These are phyloP conservation scores for Acronicta psi DNA, from an alignment of 2,888 invertebrate genomes.

Conservation along the genomic window DNA sequence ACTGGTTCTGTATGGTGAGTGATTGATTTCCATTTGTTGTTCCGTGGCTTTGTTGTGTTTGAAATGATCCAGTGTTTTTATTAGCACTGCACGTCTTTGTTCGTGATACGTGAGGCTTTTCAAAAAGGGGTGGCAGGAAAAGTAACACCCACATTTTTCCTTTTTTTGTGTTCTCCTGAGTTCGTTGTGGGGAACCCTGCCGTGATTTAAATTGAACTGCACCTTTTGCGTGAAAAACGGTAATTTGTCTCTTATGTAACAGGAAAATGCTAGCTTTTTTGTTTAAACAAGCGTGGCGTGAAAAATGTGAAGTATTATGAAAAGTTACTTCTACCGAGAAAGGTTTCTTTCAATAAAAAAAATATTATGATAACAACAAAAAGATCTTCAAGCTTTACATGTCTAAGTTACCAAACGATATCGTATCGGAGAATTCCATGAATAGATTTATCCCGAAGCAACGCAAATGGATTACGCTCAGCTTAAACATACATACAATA, in stretches of 20 bases:
- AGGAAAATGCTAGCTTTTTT: slow-evolving; percentile 28
- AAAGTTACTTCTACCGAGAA: slow-evolving; percentile 18
- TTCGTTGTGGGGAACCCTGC: slow-evolving; percentile 28
- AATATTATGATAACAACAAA: slow-evolving; percentile 26
- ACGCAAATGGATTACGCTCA: slow-evolving; percentile 50
- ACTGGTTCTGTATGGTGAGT: slow-evolving; percentile 52
- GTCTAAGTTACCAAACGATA: slow-evolving; percentile 27
- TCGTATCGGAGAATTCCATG: slow-evolving; percentile 40
- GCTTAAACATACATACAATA: slow-evolving; percentile 42
- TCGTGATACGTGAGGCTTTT: slow-evolving; percentile 47
- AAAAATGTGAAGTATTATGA: slow-evolving; percentile 28
- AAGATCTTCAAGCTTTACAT: slow-evolving; percentile 34
- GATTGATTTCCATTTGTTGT: slow-evolving; percentile 56
- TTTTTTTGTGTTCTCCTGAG: slow-evolving; percentile 39
- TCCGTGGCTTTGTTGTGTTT: slow-evolving; percentile 48
- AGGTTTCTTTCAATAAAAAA: slow-evolving; percentile 34
- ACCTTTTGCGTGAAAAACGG: slow-evolving; percentile 49
- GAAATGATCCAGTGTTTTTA: slow-evolving; percentile 55
- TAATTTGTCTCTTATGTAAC: slow-evolving; percentile 43
- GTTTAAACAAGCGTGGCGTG: slow-evolving; percentile 29
- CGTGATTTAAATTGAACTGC: slow-evolving; percentile 56
- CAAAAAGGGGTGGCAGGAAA: slow-evolving; percentile 49
- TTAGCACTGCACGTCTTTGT: slow-evolving; percentile 48
- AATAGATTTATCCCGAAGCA: slow-evolving; percentile 50
- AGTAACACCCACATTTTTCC: slow-evolving; percentile 34